Base-by-base conservation (phyloP, 2,797 vertebrate genomes). In the Oreochromis grahami region DNA sequence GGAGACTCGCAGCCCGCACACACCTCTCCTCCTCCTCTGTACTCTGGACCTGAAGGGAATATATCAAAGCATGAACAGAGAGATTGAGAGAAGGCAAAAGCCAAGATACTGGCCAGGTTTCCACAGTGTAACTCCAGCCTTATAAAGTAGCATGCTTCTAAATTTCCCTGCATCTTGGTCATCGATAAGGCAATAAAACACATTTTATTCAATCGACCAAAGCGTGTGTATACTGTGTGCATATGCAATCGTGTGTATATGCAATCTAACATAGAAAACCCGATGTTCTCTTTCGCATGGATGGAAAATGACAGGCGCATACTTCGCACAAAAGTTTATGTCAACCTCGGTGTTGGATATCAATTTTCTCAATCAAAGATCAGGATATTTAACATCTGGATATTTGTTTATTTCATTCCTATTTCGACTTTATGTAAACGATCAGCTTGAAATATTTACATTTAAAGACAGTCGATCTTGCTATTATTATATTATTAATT, bases 1-100 rank as follows among this genome's bases (percentile, higher is more conserved):
- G 97, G 96, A 80, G 95, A 95, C 89, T 97, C 96, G 34, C 98
- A 98, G 58, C 97, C 98, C 0, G 98, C 98, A 4, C 98, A 98
- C 89, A 97, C 91, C 91, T 98, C 97, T 60, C 95, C 95, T 32
- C 95, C 95, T 51, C 93, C 95, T 79, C 96, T 93, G 93, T 96
- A 96, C 45, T 98, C 97, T 12, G 96, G 91, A 87, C 96, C 96
- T 96, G 86, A 7, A 43, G 36, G 68, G 80, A 50, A 55, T 36
- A 85, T 3, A 81, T 76, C 78, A 80, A 32, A 26, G 70, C 55
- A 76, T 24, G 68, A 32, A 72, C 2, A 60, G 24, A 36, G 76
- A 38, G 21, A 70, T 32, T 78, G 55, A 58, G 17, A 19, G 41
- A 76, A 76, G 79, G 51, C 19, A 60, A 7, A 68, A 56, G 41